Evolutionary conservation across 1,140 invertebrate genomes (phyloP), one percentile per base, ranked within the genome.

Genomic region (Acromyrmex heyeri): DNA sequence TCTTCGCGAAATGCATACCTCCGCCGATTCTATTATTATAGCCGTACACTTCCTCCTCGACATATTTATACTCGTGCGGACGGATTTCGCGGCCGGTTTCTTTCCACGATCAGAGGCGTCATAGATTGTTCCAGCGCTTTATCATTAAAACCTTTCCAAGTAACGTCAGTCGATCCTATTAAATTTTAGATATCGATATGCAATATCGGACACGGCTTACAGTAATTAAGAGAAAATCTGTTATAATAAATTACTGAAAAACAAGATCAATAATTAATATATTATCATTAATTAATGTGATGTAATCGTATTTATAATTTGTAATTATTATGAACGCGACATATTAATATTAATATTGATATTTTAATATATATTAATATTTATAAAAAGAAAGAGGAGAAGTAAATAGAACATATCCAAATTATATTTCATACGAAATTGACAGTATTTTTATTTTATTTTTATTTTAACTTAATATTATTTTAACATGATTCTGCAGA

Each of bases 1-100:
- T 38, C 50, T 27, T 18, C 30, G 64, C 38, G 79, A 44, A 61
- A 57, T 50, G 73, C 82, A 65, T 85, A 78, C 30, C 50, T 85
- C 75, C 34, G 62, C 16, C 30, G 59, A 27, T 78, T 85, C 82
- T 85, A 85, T 85, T 85, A 85, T 85, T 85, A 10, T 85, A 85
- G 48, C 10, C 73, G 48, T 30, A 34, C 30, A 44, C 48, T 85
- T 85, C 73, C 82, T 85, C 48, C 75, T 85, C 50, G 82, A 67
- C 61, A 85, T 85, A 85, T 85, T 85, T 85, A 85, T 85, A 85
- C 7, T 44, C 38, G 18, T 53, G 34, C 59, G 72, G 72, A 76
- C 48, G 53, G 69, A 73, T 77, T 55, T 77, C 50, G 73, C 30
- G 59, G 50, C 82, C 44, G 44, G 73, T 55, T 85, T 85, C 82